Percentiles rank a stretch among this genome's conserved stretches.
These are phyloP conservation scores for Drosophila jambulina DNA, from an alignment of 1,140 invertebrate genomes.

Conservation along the genomic window DNA sequence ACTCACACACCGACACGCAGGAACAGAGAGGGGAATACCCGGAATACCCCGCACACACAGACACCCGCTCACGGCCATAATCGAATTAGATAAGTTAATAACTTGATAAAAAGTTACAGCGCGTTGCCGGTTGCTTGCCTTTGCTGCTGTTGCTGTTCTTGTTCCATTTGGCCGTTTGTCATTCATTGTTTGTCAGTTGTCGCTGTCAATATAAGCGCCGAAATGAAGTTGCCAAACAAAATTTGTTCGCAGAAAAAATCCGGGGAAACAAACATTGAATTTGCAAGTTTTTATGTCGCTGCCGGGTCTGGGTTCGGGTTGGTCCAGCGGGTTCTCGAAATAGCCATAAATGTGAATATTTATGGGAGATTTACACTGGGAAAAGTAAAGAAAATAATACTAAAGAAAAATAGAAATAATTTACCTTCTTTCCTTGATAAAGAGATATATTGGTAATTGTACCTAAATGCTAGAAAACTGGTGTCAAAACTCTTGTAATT, in stretches of 20 bases:
- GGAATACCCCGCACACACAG: constrained; percentile 10
- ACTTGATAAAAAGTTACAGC: constrained; percentile 82
- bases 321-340: not conserved
- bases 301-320: not conserved
- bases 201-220: constrained; percentile 76
- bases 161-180: constrained; percentile 46
- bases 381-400: not conserved
- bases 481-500: not conserved
- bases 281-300: constrained; percentile 33
- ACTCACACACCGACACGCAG: not conserved
- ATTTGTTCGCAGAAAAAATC: constrained; percentile 28
- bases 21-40: not conserved
- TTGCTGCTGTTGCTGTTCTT: constrained; percentile 18
- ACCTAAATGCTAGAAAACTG: not conserved
- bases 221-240: constrained; percentile 74
- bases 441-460: not conserved
- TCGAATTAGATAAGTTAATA: constrained; percentile 84
- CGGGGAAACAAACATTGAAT: constrained; percentile 48
- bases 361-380: constrained; percentile 1
- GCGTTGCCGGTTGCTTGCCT: constrained; percentile 21
- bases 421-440: not conserved
- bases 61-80: constrained; percentile 61
- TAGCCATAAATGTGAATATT: constrained; percentile 26
- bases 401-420: not conserved
- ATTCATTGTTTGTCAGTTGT: constrained; percentile 77